These are phyloP conservation scores for Dinoponera quadriceps DNA, from an alignment of 1,140 invertebrate genomes.

Conservation along the genomic window DNA sequence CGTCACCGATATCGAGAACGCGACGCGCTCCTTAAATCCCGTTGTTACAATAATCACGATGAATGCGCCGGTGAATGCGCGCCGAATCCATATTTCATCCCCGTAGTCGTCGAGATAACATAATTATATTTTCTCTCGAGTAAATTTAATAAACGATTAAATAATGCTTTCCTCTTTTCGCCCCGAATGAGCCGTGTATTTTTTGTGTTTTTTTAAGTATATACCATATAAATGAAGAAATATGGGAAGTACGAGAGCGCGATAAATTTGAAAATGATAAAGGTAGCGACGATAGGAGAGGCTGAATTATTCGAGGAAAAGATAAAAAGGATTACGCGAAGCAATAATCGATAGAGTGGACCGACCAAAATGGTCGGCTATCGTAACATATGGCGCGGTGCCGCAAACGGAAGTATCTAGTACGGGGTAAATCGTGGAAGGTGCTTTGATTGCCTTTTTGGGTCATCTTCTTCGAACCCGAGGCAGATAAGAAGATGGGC, in stretches of 20 bases:
- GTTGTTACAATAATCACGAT: constrained; percentile 21
- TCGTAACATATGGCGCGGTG: constrained; percentile 57
- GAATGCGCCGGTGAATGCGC: background rate
- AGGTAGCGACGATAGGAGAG: background rate
- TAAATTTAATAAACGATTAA: no score
- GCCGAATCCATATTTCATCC: no score
- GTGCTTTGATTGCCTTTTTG: constrained; percentile 61
- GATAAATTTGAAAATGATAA: background rate
- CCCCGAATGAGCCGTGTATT: no score
- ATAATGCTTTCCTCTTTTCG: no score
- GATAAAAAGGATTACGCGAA: constrained; percentile 15
- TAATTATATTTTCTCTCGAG: no score
- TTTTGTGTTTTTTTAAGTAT: no score
- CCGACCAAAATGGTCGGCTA: constrained; percentile 35
- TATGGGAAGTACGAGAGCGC: background rate
- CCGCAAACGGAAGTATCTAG: constrained; percentile 22
- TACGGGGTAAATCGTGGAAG: constrained; percentile 39
- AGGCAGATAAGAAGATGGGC: constrained; percentile 73
- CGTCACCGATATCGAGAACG: constrained; percentile 29
- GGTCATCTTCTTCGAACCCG: background rate
- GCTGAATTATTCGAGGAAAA: constrained; percentile 15
- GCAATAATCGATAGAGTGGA: constrained; percentile 55
- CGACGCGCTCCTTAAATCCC: constrained; percentile 8
- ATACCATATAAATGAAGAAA: background rate
- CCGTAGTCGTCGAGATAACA: no score